These are phyloP conservation scores for Alosa sapidissima DNA, from an alignment of 2,797 vertebrate species.

Conservation along the genomic window DNA sequence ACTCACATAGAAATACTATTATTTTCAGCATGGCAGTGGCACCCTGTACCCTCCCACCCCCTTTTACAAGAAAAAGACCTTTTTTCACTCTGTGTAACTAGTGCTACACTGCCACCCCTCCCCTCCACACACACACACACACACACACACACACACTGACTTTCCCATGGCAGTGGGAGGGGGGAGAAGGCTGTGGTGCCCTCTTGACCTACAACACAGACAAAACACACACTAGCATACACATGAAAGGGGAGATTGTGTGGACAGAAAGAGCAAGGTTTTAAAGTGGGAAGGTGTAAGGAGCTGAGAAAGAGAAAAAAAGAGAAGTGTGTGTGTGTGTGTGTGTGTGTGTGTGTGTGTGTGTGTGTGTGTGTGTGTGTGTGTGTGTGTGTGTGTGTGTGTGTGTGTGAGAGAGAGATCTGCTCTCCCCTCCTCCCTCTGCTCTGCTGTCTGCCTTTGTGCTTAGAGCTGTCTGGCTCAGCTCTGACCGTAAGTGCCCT, in stretches of 20 bases:
- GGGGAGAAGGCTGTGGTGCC: not conserved
- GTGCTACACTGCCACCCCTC: no score
- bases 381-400: not conserved
- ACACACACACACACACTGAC: conserved; percentile 7
- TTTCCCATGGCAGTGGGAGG: not conserved
- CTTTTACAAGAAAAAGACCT: no score
- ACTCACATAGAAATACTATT: no score
- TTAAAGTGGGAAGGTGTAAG: not conserved
- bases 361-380: not conserved
- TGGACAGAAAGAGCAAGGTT: not conserved
- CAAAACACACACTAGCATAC: not conserved
- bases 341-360: not conserved
- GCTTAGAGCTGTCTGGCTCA: conserved; percentile 21
- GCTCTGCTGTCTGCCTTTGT: conserved; percentile 17
- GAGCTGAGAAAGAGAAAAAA: not conserved
- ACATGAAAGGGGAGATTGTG: not conserved
- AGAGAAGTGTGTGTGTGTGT: not conserved
- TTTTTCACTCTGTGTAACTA: no score
- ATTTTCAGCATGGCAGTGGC: not conserved
- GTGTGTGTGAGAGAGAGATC: not conserved
- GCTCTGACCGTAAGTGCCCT: conserved; percentile 24
- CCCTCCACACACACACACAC: not conserved
- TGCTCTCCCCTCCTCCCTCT: conserved; percentile 10
- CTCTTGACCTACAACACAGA: not conserved
- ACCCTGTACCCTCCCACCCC: no score